Evolutionary conservation across 2,113 vertebrate genomes (phyloP).

Genomic region (Dolichotis patagonum): DNA sequence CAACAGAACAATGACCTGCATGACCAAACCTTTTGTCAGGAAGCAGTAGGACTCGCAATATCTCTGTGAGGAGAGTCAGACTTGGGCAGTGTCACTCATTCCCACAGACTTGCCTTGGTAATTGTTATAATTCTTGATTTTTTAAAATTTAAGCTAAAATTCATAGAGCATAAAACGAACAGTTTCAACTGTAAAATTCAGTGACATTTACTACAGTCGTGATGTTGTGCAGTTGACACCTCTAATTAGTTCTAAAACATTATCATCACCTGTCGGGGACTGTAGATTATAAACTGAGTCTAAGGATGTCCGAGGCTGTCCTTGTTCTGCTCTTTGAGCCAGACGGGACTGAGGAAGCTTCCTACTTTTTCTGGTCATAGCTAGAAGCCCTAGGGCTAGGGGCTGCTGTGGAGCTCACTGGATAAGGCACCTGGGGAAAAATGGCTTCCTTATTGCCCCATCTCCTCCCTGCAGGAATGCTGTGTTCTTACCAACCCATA

Average conservation of each 20-base stretch:
- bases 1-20: neutral
- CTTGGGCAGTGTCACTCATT: neutral
- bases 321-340: neutral
- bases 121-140: neutral
- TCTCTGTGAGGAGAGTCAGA: neutral
- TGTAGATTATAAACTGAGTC: neutral
- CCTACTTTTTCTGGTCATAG: neutral
- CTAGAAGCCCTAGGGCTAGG: neutral
- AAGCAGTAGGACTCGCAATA: rapidly evolving
- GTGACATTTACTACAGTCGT: neutral
- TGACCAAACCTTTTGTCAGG: neutral
- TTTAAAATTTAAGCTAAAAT: neutral
- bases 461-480: too few species aligned
- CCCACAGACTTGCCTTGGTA: neutral
- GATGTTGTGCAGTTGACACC: too few species aligned
- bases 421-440: neutral
- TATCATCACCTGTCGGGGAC: neutral
- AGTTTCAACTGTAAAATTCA: neutral
- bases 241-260: neutral
- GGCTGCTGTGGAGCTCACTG: neutral
- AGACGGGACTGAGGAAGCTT: neutral
- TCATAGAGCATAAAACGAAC: neutral
- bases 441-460: neutral
- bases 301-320: neutral
- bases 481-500: neutral